These are phyloP conservation scores for Drosophila pseudotalamancana DNA, from an alignment of 2,888 invertebrate species.

Conservation along the genomic window DNA sequence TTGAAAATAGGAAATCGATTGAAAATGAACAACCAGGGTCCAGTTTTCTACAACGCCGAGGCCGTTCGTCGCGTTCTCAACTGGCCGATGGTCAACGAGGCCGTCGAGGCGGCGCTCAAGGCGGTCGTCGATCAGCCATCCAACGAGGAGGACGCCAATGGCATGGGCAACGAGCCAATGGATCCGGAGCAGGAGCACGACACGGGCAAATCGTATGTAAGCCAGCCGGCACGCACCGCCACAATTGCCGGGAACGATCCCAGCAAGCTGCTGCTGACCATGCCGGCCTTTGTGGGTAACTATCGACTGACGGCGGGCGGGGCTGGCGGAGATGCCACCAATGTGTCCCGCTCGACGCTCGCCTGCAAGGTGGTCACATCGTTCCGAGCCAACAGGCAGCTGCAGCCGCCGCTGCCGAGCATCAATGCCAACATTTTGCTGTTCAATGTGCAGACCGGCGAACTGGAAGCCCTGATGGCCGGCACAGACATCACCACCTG, in stretches of 20 bases:
- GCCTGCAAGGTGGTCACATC: constrained; percentile 85
- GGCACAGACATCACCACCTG: constrained; percentile 86
- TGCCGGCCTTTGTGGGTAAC: constrained; percentile 85
- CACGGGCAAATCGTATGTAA: constrained; percentile 44
- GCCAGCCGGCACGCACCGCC: constrained; percentile 81
- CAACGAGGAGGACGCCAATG: background rate
- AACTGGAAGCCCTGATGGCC: constrained; percentile 84
- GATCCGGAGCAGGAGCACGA: background rate
- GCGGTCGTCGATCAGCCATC: constrained; percentile 54
- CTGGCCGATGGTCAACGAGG: constrained; percentile 83
- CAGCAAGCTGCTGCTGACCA: constrained; percentile 82
- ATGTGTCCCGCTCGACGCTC: constrained; percentile 68
- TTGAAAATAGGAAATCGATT: background rate
- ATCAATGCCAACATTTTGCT: constrained; percentile 85
- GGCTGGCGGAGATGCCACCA: constrained; percentile 58
- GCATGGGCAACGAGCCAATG: too few species aligned
- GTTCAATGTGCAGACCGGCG: constrained; percentile 84
- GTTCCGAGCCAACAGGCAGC: constrained; percentile 82
- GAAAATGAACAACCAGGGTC: constrained; percentile 19
- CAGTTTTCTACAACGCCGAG: constrained; percentile 78
- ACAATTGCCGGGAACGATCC: constrained; percentile 66
- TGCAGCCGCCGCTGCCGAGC: constrained; percentile 81
- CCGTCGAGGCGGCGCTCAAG: constrained; percentile 83
- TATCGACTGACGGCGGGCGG: constrained; percentile 58
- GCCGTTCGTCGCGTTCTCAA: constrained; percentile 81